These are phyloP conservation scores for Melanogrammus aeglefinus DNA, from an alignment of 2,797 vertebrate species.

Conservation along the genomic window DNA sequence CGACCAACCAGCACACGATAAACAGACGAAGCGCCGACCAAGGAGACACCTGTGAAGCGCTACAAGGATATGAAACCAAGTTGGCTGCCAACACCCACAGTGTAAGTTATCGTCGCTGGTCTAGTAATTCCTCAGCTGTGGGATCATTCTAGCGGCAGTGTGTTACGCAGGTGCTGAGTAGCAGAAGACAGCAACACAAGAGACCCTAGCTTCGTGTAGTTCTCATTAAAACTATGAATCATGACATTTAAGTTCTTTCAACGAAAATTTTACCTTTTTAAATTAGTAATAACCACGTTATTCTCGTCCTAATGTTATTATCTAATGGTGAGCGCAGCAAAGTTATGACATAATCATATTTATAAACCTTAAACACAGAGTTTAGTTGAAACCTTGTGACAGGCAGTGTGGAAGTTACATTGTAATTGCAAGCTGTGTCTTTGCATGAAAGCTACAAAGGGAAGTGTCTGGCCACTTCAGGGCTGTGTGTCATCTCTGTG, in stretches of 20 bases:
- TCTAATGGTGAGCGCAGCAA: too few relatives aligned
- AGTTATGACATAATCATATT: not conserved
- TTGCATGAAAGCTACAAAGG: constrained; percentile 10
- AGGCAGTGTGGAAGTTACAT: constrained; percentile 51
- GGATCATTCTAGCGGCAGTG: not conserved
- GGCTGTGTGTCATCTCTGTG: not conserved
- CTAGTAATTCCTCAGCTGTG: constrained; percentile 27
- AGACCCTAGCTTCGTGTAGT: not conserved
- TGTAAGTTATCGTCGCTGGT: constrained; percentile 73
- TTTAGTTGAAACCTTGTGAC: constrained; percentile 54
- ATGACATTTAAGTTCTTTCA: too few relatives aligned
- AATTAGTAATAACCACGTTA: not conserved
- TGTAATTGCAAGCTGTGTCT: constrained; percentile 41
- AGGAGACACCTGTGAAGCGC: constrained; percentile 67
- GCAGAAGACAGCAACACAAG: constrained; percentile 27
- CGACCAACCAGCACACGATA: constrained; percentile 34
- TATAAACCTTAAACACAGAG: not conserved
- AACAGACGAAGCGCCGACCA: constrained; percentile 52
- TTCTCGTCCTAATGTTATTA: not conserved
- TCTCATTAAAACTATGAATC: too few relatives aligned
- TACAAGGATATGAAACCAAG: constrained; percentile 66
- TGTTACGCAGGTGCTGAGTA: constrained; percentile 55
- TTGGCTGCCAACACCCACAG: constrained; percentile 83
- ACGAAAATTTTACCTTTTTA: not conserved
- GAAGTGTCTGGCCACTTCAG: not conserved